Conservation (phyloP, 2,888 invertebrate genomes). For the Campopleginae sp. region DNA sequence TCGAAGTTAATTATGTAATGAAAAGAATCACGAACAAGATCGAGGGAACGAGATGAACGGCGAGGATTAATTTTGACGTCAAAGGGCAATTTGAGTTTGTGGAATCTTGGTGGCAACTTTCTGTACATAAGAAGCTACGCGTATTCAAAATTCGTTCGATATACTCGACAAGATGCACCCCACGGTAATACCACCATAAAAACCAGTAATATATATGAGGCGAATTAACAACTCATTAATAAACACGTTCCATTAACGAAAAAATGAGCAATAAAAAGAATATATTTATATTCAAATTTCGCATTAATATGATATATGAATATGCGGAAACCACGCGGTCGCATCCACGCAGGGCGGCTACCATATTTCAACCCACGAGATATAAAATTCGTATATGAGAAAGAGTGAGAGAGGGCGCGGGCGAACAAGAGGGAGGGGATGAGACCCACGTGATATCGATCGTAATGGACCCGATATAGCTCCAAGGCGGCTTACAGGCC, state of each 20-base stretch:
- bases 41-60: constrained; percentile 43
- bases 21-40: constrained; percentile 1
- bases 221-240: constrained; percentile 35
- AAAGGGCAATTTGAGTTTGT: constrained; percentile 18
- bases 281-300: not conserved
- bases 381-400: constrained; percentile 32
- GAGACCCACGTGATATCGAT: constrained; percentile 66
- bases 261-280: constrained; percentile 3
- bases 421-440: constrained; percentile 3
- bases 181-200: not conserved
- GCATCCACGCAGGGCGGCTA: constrained; percentile 18
- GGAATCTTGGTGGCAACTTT: not conserved
- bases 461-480: constrained; percentile 67
- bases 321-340: constrained; percentile 41
- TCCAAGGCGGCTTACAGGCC: constrained; percentile 66
- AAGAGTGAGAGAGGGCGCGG: constrained; percentile 4
- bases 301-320: not conserved
- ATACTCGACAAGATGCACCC: not conserved
- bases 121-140: not conserved
- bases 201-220: not conserved
- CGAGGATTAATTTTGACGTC: constrained; percentile 23
- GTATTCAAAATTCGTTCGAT: not conserved
- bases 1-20: constrained; percentile 55
- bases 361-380: constrained; percentile 10
- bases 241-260: constrained; percentile 12